Evolutionary conservation across 2,797 vertebrate species (phyloP), one percentile per base, ranked within the genome.

Genomic region (Heteromormyrus szaboi): DNA sequence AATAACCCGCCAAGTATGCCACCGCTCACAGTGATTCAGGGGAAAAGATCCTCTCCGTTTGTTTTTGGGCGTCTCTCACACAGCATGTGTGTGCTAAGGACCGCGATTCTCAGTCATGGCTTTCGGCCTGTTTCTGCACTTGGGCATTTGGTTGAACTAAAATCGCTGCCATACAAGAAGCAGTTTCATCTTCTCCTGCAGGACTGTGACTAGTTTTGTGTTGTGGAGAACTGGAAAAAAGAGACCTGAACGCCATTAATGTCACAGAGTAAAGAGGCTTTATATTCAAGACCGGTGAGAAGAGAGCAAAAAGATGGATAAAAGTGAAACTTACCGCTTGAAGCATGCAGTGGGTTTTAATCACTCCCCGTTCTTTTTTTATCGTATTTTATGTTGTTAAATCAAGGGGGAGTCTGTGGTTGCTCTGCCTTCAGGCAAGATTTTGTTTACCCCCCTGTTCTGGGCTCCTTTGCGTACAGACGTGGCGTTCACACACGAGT

Each of bases 401-500:
- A n/a, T 79, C 72, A 72, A 12, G 72, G 72, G 68, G 17, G 33
- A 41, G 68, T 2, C 14, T 79, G 72, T 44, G 72, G 17, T 44
- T 2, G 5, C 72, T 44, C 37, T 44, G 33, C 17, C 62, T 29
- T 19, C 72, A 76, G 6, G 72, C 72, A 41, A 0, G 33, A 79
- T 79, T 79, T 79, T 79, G 72, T 79, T 79, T 79, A 79, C 37
- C 72, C 72, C 72, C 44, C 6, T 79, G 72, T 79, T 44, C 72
- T 44, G 33, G 4, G 72, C 72, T 44, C 72, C 17, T n/a, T 79
- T 44, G 17, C 72, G 4, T 79, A 79, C 41, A 79, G 37, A 19
- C 72, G 5, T 44, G 72, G 14, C 19, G 72, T 79, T 79, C 37
- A 79, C 37, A 79, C 72, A 44, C 6, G 0, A 5, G 37, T 41